Evolutionary conservation across 2,888 invertebrate species (phyloP).

Genomic region (Oxyteleia sp.): DNA sequence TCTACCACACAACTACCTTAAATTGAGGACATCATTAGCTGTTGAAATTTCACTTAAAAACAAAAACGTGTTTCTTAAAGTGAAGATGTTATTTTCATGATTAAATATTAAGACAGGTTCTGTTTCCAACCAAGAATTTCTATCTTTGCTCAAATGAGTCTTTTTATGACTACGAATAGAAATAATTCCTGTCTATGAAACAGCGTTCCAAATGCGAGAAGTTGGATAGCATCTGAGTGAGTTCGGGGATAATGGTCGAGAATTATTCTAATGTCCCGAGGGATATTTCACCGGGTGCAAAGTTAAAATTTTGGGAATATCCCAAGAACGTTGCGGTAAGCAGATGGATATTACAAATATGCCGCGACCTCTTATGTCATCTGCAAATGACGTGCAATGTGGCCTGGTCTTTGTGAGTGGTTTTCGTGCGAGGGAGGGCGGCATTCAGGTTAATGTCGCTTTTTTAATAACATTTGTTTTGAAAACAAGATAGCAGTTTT

Average conservation of each 20-base stretch:
- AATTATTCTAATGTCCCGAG: constrained; percentile 24
- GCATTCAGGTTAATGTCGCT: constrained; percentile 43
- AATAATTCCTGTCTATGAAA: constrained; percentile 1
- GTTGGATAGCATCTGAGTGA: too few relatives aligned
- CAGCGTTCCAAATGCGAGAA: background rate
- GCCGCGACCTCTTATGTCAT: constrained; percentile 48
- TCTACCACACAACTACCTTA: too few relatives aligned
- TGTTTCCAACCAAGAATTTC: too few relatives aligned
- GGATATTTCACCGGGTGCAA: constrained; percentile 4
- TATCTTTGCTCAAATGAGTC: too few relatives aligned
- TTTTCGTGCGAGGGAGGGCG: constrained; percentile 11
- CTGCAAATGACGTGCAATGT: constrained; percentile 56
- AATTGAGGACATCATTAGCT: too few relatives aligned
- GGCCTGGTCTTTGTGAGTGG: constrained; percentile 37
- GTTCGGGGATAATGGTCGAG: constrained; percentile 5
- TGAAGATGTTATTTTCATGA: too few relatives aligned
- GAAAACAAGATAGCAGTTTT: background rate
- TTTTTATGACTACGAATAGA: too few relatives aligned
- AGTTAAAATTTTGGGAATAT: constrained; percentile 39
- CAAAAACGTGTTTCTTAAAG: too few relatives aligned
- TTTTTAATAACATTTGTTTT: constrained; percentile 33
- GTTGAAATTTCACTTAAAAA: too few relatives aligned
- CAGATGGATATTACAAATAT: constrained; percentile 54
- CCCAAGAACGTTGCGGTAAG: constrained; percentile 28
- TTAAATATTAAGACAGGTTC: too few relatives aligned